Base-by-base conservation (phyloP, 2,797 vertebrate species). In the Rhynchonycteris naso region DNA sequence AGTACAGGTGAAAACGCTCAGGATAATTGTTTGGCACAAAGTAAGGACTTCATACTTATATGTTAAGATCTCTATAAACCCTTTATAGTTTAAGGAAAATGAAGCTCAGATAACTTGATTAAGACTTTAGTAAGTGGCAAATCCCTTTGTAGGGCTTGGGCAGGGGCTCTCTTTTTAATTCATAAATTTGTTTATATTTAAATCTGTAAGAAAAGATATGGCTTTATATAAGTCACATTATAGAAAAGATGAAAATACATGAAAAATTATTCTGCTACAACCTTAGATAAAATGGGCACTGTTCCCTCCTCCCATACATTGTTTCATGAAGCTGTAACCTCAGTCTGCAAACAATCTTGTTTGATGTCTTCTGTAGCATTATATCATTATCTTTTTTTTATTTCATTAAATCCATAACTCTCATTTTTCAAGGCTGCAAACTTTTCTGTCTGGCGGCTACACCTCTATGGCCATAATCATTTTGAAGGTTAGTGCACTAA, bases 1-100 rank as follows among this genome's bases (percentile, higher is more conserved):
- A 90, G 30, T 47, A 85, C 50, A 81, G 65, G 52, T 59, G 38
- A 92, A 96, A 92, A 94, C 54, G 12, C 16, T 82, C 43, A 88
- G 19, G 28, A 80, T 81, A 86, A 89, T 93, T 74, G 35, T 43
- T 61, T 78, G 24, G 33, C 28, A 66, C 33, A 56, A 95, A 92
- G 19, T 56, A 65, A 92, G 19, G 35, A 71, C 26, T 85, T 87
- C 82, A 82, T 21, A 90, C 35, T 92, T 33, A 11, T 22, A 87
- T 38, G 30, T 61, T 54, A 91, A 84, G 16, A 83, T 66, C 18
- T 93, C 63, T 74, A 33, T 61, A 56, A 54, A 71, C 22, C 12
- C 85, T 38, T 28, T n/a, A 38, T 15, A 71, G 52, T 85, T 90
- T 85, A 88, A 90, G 54, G 65, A 78, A 93, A 93, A 19, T 80